These are phyloP conservation scores for Aporophyla lueneburgensis DNA, from an alignment of 2,888 invertebrate species.

Conservation along the genomic window DNA sequence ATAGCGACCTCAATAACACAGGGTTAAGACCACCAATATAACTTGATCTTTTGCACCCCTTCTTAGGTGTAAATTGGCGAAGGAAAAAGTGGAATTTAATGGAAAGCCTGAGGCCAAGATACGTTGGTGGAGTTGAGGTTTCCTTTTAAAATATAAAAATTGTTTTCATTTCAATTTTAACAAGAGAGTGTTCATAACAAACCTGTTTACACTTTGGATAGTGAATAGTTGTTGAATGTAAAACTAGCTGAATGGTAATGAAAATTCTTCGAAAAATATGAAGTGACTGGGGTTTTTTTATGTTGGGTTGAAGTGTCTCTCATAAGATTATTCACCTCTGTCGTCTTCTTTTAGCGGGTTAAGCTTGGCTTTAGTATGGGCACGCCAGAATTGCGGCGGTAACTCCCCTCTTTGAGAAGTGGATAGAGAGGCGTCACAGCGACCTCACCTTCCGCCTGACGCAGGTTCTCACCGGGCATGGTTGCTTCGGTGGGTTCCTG, in stretches of 20 bases:
- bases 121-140: slow-evolving; percentile 63
- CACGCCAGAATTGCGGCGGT: no score
- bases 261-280: slow-evolving; percentile 14
- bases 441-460: no score
- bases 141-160: slow-evolving; percentile 77
- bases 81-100: slow-evolving; percentile 63
- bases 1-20: slow-evolving; percentile 67
- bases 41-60: slow-evolving; percentile 70
- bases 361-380: background rate
- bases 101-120: slow-evolving; percentile 66
- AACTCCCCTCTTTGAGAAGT: no score
- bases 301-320: background rate
- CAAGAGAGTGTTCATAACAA: slow-evolving; percentile 73
- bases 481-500: no score
- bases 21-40: slow-evolving; percentile 68
- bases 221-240: slow-evolving; percentile 53
- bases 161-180: slow-evolving; percentile 75
- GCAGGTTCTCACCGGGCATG: no score
- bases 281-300: background rate
- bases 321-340: background rate
- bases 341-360: background rate
- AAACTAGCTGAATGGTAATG: slow-evolving; percentile 41
- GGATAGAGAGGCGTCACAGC: no score
- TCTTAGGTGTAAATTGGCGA: slow-evolving; percentile 51
- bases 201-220: slow-evolving; percentile 69